Evolutionary conservation across 2,797 vertebrate genomes (phyloP).

Genomic region (Sebastes hubbsi): DNA sequence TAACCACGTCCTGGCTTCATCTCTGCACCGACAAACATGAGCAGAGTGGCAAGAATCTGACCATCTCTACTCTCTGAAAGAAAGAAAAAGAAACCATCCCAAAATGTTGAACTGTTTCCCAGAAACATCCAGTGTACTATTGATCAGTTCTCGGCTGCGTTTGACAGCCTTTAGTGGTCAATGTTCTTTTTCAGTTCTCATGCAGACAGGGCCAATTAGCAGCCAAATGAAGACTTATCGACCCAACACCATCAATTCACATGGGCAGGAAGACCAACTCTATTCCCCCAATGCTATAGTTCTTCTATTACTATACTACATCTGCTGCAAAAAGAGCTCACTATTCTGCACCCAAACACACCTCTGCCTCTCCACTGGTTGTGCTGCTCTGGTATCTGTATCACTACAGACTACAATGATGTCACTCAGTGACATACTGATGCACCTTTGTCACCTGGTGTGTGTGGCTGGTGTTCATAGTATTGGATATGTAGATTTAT

Average conservation of each 20-base stretch:
- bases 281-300: background rate
- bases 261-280: background rate
- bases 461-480: background rate
- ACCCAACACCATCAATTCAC: constrained; percentile 25
- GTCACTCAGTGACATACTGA: background rate
- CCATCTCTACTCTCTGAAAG: background rate
- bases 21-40: too few relatives aligned
- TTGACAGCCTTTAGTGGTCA: background rate
- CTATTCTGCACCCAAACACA: background rate
- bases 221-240: constrained; percentile 42
- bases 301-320: background rate
- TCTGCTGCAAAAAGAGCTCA: background rate
- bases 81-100: too few relatives aligned
- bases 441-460: background rate
- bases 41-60: background rate
- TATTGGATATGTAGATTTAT: constrained; percentile 13
- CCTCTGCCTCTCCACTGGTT: background rate
- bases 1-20: background rate
- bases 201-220: constrained; percentile 44
- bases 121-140: background rate
- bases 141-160: background rate
- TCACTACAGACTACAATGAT: background rate
- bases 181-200: background rate
- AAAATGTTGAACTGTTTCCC: background rate
- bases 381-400: background rate